These are phyloP conservation scores for Geopemphigus sp. DNA, from an alignment of 1,140 invertebrate species.

Conservation along the genomic window DNA sequence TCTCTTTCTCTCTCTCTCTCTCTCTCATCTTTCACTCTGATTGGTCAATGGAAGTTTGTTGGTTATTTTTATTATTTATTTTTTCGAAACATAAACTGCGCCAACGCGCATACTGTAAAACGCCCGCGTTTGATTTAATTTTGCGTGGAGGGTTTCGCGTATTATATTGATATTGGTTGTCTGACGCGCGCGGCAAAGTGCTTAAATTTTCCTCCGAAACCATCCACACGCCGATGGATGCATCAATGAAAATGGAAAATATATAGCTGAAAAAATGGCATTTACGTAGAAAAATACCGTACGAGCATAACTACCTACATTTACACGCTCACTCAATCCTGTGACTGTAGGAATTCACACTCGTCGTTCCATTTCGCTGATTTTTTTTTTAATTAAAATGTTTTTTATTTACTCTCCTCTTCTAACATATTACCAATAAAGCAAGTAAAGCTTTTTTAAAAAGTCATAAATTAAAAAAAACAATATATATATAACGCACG, in stretches of 20 bases:
- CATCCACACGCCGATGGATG: too few relatives aligned
- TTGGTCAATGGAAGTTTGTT: neutral
- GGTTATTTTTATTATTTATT: conserved; percentile 46
- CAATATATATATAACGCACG: too few relatives aligned
- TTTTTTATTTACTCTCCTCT: neutral
- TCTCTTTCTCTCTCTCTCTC: too few relatives aligned
- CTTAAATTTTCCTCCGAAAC: too few relatives aligned
- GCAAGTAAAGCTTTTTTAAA: neutral
- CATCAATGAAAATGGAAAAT: too few relatives aligned
- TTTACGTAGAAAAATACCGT: neutral
- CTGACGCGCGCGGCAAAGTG: too few relatives aligned
- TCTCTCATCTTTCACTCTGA: too few relatives aligned
- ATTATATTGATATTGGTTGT: neutral
- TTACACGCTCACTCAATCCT: neutral
- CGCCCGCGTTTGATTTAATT: conserved; percentile 32
- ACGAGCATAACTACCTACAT: neutral
- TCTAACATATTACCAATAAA: too few relatives aligned
- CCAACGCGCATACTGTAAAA: neutral
- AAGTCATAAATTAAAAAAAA: neutral
- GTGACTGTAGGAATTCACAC: neutral
- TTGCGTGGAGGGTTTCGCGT: neutral
- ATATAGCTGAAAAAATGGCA: too few relatives aligned
- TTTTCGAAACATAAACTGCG: conserved; percentile 32
- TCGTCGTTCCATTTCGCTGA: neutral
- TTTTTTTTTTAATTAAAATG: neutral